A percentile compares a stretch with the other conserved stretches of the same genome.
Evolutionary conservation across 1,140 invertebrate genomes (phyloP).

Genomic region (Glossosoma conforme): DNA sequence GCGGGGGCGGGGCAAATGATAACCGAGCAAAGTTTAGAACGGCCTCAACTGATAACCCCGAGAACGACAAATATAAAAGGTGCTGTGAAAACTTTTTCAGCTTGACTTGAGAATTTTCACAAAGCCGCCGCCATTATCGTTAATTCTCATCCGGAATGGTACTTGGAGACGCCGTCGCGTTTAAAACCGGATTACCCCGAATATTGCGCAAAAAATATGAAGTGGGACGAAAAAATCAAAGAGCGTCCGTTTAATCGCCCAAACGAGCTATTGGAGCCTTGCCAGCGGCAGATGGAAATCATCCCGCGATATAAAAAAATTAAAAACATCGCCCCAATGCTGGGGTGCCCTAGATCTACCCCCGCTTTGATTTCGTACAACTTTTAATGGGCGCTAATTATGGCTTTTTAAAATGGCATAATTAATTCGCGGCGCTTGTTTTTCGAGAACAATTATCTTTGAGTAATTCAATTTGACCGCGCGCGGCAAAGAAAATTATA

Average conservation of each 20-base stretch:
- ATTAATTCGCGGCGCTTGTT: neutral
- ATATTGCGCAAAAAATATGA: constrained; percentile 27
- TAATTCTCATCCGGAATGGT: constrained; percentile 28
- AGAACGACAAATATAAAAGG: constrained; percentile 28
- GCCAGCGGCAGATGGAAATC: constrained; percentile 11
- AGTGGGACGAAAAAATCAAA: constrained; percentile 27
- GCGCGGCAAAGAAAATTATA: too few relatives aligned
- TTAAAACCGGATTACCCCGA: constrained; percentile 28
- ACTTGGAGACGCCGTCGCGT: constrained; percentile 24
- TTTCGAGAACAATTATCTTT: too few relatives aligned
- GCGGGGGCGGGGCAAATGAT: neutral
- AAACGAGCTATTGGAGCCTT: constrained; percentile 26
- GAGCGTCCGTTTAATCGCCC: constrained; percentile 20
- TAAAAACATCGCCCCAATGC: too few relatives aligned
- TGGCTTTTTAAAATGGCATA: neutral
- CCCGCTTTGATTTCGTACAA: neutral
- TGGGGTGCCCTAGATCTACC: neutral
- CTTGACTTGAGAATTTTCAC: constrained; percentile 27
- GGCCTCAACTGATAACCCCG: constrained; percentile 20
- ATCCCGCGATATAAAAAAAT: constrained; percentile 1
- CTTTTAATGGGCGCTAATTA: constrained; percentile 2
- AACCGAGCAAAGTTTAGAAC: constrained; percentile 15
- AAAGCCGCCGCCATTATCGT: constrained; percentile 29
- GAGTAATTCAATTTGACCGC: too few relatives aligned
- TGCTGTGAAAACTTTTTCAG: constrained; percentile 26